Evolutionary conservation across 2,113 vertebrate genomes (phyloP).

Genomic region (Micronisus gabar): DNA sequence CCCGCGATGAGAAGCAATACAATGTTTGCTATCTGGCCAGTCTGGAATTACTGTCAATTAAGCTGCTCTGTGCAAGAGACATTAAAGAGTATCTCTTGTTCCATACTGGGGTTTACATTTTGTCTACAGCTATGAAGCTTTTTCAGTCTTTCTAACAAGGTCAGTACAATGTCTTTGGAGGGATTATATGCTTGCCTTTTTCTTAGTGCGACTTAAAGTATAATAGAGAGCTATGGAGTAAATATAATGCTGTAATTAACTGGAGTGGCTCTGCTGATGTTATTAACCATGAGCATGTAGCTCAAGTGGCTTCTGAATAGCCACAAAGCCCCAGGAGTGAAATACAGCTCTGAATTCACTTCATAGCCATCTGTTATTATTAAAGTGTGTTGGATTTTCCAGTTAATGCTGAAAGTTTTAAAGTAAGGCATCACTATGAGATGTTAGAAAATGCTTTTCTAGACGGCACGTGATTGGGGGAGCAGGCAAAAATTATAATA

Average conservation of each 20-base stretch:
- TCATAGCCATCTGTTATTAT: conserved; percentile 32
- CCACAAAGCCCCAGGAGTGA: conserved; percentile 4
- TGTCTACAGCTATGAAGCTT: neutral
- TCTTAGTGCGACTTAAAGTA: neutral
- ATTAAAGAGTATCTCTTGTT: neutral
- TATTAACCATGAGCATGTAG: neutral
- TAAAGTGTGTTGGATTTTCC: conserved; percentile 5
- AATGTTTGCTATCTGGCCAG: neutral
- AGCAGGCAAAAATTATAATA: neutral
- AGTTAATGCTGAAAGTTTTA: neutral
- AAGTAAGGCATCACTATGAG: neutral
- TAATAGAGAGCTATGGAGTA: neutral
- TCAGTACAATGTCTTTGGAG: neutral
- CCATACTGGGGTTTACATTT: neutral
- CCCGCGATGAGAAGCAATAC: neutral
- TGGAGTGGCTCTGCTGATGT: conserved; percentile 40
- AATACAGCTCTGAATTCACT: neutral
- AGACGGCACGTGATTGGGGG: neutral
- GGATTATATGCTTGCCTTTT: neutral
- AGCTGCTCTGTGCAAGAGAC: neutral
- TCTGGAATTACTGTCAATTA: conserved; percentile 29
- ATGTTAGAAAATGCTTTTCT: neutral
- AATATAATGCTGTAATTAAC: conserved; percentile 43
- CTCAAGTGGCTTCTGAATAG: conserved; percentile 36
- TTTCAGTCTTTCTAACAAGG: conserved; percentile 6